phyloP scores from a whole-genome alignment of 2,888 invertebrate genomes.

The Drosophila histrio region DNA sequence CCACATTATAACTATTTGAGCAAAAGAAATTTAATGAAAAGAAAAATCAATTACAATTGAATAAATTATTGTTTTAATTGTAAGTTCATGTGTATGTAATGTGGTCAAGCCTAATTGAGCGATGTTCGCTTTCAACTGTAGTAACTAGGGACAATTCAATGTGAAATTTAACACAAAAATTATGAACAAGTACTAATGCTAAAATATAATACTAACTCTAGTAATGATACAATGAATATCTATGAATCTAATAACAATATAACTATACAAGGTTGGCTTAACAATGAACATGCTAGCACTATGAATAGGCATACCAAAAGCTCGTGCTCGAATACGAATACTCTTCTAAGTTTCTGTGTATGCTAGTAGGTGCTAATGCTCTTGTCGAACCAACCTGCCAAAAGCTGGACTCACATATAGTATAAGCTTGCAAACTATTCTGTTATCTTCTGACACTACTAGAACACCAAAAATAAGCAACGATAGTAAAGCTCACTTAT shows the following conservation, averaged over 20 bases:
- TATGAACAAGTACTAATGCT: slow-evolving; percentile 19
- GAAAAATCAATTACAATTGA: slow-evolving; percentile 24
- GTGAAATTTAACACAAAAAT: slow-evolving; percentile 49
- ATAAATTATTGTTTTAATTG: slow-evolving; percentile 42
- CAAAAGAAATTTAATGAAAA: slow-evolving; percentile 5
- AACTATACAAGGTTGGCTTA: slow-evolving; percentile 34
- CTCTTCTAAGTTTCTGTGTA: background rate
- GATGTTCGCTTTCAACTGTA: slow-evolving; percentile 82
- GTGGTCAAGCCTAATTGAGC: slow-evolving; percentile 75
- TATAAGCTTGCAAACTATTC: slow-evolving; percentile 42
- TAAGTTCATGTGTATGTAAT: slow-evolving; percentile 49
- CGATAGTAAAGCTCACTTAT: slow-evolving; percentile 64
- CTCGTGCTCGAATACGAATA: background rate
- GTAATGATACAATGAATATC: slow-evolving; percentile 18
- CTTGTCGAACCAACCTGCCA: slow-evolving; percentile 53
- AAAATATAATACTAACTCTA: slow-evolving; percentile 1
- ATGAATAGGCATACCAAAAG: background rate
- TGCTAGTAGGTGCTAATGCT: slow-evolving; percentile 5
- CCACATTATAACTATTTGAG: slow-evolving; percentile 40
- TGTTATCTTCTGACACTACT: slow-evolving; percentile 51
- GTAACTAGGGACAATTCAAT: slow-evolving; percentile 65
- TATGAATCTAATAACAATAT: slow-evolving; percentile 25
- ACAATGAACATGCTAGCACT: slow-evolving; percentile 17
- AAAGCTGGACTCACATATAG: slow-evolving; percentile 54
- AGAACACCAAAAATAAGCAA: slow-evolving; percentile 58